Base-by-base conservation (phyloP, 2,113 vertebrate genomes). In the Ammospiza nelsoni region DNA sequence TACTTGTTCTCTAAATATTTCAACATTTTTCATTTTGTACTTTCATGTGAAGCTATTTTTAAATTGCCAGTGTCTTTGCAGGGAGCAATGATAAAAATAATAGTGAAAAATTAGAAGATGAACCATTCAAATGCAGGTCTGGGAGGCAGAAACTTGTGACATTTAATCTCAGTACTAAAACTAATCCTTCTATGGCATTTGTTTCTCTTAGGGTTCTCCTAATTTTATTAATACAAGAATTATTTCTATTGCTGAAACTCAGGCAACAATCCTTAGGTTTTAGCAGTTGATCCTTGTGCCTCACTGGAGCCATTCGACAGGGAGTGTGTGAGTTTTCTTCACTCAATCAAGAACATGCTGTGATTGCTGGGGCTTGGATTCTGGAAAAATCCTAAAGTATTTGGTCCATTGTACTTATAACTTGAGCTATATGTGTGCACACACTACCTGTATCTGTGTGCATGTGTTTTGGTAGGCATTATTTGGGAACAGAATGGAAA, bases 1-100 rank as follows among this genome's bases (percentile, higher is more conserved):
- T 90, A 73, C 67, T 92, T 78, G 44, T n/a, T 90, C 33, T 87
- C 17, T 92, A 84, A 92, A 82, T 91, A 89, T 87, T 95, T 84
- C 39, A 96, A 15, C 27, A 7, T 78, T 84, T 90, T 71, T 83
- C 9, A 35, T 88, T 91, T 90, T 80, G 41, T 54, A 58, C 55
- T 83, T 88, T 15, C 4, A 55, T 43, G 15, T 29, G 39, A 83
- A 89, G 31, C 43, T 2, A 75, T 79, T 85, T 96, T 91, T 85
- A 76, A 83, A 25, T 76, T 87, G 24, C 24, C 17, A n/a, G 20
- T 76, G 63, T 79, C 67, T 95, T 90, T 90, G 66, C 35, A 90
- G 28, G 15, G 35, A 78, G 39, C 57, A 82, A 14, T 84, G 69
- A 51, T 25, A 57, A 93, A 96, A 96, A 24, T n/a, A 65, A 68